Conservation (phyloP, 2,888 invertebrate species). For the Trichopoda pennipes region DNA sequence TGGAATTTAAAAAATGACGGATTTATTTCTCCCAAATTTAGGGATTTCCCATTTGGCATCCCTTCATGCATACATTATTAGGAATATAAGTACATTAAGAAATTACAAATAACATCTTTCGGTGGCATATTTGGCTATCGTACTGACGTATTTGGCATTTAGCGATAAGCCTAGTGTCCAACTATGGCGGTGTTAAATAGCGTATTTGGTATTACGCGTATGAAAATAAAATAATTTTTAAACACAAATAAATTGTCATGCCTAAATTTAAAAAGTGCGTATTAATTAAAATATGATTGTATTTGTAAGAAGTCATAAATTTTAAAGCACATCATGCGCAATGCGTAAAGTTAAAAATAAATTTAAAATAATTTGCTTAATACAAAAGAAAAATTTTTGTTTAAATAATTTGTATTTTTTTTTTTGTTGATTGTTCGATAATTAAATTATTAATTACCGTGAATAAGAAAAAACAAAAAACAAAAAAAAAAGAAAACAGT, state of each 20-base stretch:
- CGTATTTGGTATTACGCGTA: constrained; percentile 37
- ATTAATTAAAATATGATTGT: constrained; percentile 22
- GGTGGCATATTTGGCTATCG: constrained; percentile 57
- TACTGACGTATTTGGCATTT: background rate
- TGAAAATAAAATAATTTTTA: constrained; percentile 27
- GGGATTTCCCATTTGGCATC: no score
- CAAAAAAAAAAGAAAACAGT: background rate
- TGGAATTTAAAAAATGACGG: no score
- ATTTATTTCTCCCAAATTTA: no score
- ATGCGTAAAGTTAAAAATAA: background rate
- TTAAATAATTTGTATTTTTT: constrained; percentile 25
- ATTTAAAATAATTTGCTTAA: background rate
- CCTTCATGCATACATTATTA: background rate
- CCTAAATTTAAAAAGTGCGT: constrained; percentile 35
- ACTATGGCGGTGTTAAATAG: constrained; percentile 36
- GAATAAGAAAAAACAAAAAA: background rate
- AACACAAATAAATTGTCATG: constrained; percentile 5
- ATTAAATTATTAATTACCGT: constrained; percentile 45
- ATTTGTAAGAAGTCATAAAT: constrained; percentile 16
- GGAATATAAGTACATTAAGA: constrained; percentile 24
- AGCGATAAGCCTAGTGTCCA: constrained; percentile 20
- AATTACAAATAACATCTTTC: constrained; percentile 19
- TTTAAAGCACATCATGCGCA: background rate
- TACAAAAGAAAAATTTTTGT: background rate
- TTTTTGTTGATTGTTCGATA: constrained; percentile 45